These are phyloP conservation scores for Pagetopsis macropterus DNA, from an alignment of 2,797 vertebrate genomes.

Conservation along the genomic window DNA sequence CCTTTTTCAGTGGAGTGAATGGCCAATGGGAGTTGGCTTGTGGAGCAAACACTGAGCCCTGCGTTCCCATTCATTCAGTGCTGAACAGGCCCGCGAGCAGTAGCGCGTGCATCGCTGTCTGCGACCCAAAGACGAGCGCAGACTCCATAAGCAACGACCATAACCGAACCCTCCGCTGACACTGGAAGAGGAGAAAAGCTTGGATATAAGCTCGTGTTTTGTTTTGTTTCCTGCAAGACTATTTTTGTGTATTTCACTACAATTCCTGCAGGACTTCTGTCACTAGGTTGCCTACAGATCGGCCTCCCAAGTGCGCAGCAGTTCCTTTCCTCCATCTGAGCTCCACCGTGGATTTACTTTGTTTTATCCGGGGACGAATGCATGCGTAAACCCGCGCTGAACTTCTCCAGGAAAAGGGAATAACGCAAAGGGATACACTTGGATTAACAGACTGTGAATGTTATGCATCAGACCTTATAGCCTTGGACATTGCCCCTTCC, in stretches of 20 bases:
- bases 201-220: conserved; percentile 3
- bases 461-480: conserved; percentile 52
- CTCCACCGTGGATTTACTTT: conserved; percentile 76
- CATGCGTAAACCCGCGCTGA: conserved; percentile 49
- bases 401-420: conserved; percentile 57
- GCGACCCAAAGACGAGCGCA: conserved; percentile 60
- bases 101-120: conserved; percentile 54
- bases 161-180: conserved; percentile 8
- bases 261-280: conserved; percentile 51
- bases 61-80: conserved; percentile 86
- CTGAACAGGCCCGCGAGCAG: conserved; percentile 73
- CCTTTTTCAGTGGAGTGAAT: conserved; percentile 83
- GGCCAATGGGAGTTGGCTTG: conserved; percentile 83
- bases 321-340: conserved; percentile 35
- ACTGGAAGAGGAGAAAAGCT: conserved; percentile 37
- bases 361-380: conserved; percentile 56
- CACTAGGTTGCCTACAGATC: conserved; percentile 42
- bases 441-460: conserved; percentile 75
- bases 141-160: conserved; percentile 38
- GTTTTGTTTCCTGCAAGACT: conserved; percentile 8
- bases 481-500: conserved; percentile 56
- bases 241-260: conserved; percentile 5
- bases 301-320: conserved; percentile 65
- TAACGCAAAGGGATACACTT: conserved; percentile 66
- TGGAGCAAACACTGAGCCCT: conserved; percentile 81